Percentiles rank a stretch among this genome's conserved stretches.
Evolutionary conservation across 2,797 vertebrate species (phyloP).

Genomic region (Bovichtus variegatus): DNA sequence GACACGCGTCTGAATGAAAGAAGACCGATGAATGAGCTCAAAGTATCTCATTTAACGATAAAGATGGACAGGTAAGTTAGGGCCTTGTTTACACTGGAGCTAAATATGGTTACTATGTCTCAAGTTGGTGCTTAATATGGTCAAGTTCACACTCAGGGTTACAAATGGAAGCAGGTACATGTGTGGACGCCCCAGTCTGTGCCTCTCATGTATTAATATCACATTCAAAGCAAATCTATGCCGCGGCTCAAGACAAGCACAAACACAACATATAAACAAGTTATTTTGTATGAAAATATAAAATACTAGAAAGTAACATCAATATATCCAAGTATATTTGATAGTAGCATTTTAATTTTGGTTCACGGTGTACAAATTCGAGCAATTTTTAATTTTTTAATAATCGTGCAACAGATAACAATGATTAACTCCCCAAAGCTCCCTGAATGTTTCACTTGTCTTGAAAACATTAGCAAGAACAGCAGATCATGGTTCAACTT

Average conservation of each 20-base stretch:
- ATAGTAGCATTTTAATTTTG: too few relatives aligned
- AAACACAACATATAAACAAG: too few relatives aligned
- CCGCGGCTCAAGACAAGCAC: too few relatives aligned
- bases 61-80: not conserved
- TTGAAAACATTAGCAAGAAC: not conserved
- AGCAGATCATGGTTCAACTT: not conserved
- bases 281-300: too few relatives aligned
- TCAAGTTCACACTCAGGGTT: not conserved
- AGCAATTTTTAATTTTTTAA: constrained; percentile 1
- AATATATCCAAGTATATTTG: too few relatives aligned
- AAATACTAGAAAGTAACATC: too few relatives aligned
- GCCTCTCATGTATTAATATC: not conserved
- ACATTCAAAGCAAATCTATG: too few relatives aligned
- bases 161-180: not conserved
- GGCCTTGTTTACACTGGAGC: not conserved
- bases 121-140: not conserved
- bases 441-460: not conserved
- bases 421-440: constrained; percentile 6
- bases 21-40: not conserved
- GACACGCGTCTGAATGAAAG: not conserved
- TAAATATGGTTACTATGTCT: not conserved
- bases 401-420: not conserved
- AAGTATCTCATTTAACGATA: not conserved
- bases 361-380: too few relatives aligned
- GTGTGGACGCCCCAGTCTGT: not conserved